These are phyloP conservation scores for Syritta pipiens DNA, from an alignment of 2,888 invertebrate genomes.

Conservation along the genomic window DNA sequence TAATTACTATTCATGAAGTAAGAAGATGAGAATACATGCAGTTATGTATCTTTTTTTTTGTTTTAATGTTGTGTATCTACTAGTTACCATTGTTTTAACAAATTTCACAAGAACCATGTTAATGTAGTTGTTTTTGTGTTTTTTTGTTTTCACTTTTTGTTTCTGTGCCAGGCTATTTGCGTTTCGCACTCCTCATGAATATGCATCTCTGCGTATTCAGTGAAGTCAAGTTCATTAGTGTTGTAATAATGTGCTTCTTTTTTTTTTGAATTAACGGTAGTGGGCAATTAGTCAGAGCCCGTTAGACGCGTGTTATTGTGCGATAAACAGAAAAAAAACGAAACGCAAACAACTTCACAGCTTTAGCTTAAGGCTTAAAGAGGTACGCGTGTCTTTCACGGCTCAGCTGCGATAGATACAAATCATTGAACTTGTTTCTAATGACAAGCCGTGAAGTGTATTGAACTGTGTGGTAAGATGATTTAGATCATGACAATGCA, in stretches of 20 bases:
- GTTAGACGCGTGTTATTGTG: slow-evolving; percentile 24
- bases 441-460: slow-evolving; percentile 30
- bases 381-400: too few relatives aligned
- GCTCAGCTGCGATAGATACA: too few relatives aligned
- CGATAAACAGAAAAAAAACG: too few relatives aligned
- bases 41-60: slow-evolving; percentile 1
- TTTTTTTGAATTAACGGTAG: slow-evolving; percentile 7
- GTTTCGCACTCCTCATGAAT: background rate
- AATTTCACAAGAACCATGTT: slow-evolving; percentile 20
- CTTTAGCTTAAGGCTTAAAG: too few relatives aligned
- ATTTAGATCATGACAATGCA: slow-evolving; percentile 49
- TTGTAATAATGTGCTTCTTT: slow-evolving; percentile 34
- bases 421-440: slow-evolving; percentile 63
- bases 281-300: slow-evolving; percentile 33
- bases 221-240: slow-evolving; percentile 63
- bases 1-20: slow-evolving; percentile 58
- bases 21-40: slow-evolving; percentile 22
- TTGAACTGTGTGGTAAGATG: slow-evolving; percentile 51
- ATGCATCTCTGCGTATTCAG: background rate
- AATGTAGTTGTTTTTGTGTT: background rate
- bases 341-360: too few relatives aligned
- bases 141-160: slow-evolving; percentile 12
- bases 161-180: slow-evolving; percentile 36
- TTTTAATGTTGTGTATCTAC: background rate
- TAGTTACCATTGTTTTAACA: slow-evolving; percentile 12